A percentile compares a stretch with the other conserved stretches of the same genome.
Conservation (phyloP, 2,888 invertebrate genomes). For the Achlya flavicornis region DNA sequence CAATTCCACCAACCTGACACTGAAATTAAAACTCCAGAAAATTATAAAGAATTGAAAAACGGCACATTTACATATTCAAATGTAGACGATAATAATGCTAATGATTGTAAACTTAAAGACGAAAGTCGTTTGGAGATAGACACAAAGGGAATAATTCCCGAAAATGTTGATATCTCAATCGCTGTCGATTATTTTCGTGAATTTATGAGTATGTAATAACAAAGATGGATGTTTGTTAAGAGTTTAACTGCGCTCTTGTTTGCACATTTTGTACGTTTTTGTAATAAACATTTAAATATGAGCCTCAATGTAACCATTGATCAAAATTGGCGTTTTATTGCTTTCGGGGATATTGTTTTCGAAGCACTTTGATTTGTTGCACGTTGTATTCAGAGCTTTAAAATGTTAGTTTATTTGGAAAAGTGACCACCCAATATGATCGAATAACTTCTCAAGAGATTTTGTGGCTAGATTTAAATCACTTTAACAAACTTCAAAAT, state of each 20-base stretch:
- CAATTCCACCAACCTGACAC: constrained; percentile 3
- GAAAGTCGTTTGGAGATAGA: constrained; percentile 29
- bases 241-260: constrained; percentile 31
- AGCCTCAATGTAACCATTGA: constrained; percentile 24
- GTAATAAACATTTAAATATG: constrained; percentile 15
- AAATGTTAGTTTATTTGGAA: background rate
- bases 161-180: constrained; percentile 71
- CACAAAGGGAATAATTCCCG: constrained; percentile 23
- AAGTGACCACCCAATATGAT: background rate
- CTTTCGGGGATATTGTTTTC: constrained; percentile 18
- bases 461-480: too few species aligned
- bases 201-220: constrained; percentile 63
- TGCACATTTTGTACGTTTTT: constrained; percentile 13
- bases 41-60: constrained; percentile 46
- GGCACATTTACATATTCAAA: constrained; percentile 41
- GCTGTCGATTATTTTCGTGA: constrained; percentile 55
- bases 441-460: background rate
- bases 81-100: constrained; percentile 32
- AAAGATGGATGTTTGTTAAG: constrained; percentile 59
- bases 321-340: constrained; percentile 32
- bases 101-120: constrained; percentile 35
- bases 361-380: constrained; percentile 3
- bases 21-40: constrained; percentile 34
- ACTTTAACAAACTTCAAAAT: too few species aligned
- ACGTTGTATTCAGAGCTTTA: background rate